These are phyloP conservation scores for Crotalus viridis DNA, from an alignment of 2,113 vertebrate genomes.

Conservation along the genomic window DNA sequence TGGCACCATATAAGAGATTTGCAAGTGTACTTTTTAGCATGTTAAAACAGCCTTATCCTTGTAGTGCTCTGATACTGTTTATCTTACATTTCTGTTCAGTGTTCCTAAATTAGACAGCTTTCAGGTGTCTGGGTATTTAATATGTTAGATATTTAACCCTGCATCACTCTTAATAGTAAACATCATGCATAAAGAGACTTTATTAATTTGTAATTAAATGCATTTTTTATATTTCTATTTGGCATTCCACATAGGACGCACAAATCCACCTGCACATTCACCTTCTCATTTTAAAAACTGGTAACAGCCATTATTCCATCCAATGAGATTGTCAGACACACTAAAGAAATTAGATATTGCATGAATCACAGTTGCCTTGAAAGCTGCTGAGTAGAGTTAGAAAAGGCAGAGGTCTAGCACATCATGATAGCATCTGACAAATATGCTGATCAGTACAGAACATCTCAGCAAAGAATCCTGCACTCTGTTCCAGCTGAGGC, in stretches of 20 bases:
- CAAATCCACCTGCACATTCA: not conserved
- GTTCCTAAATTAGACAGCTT: not conserved
- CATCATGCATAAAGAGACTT: not conserved
- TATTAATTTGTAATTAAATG: not conserved
- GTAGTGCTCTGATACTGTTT: not conserved
- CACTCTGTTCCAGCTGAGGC: slow-evolving; percentile 40
- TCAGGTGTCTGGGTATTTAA: not conserved
- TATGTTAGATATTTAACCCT: not conserved
- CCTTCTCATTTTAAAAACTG: slow-evolving; percentile 28
- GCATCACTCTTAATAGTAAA: not conserved
- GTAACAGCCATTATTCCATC: slow-evolving; percentile 74
- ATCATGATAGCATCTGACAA: slow-evolving; percentile 62
- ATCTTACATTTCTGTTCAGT: not conserved
- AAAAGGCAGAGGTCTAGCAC: slow-evolving; percentile 51
- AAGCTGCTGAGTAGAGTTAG: slow-evolving; percentile 54
- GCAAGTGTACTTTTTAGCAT: not conserved
- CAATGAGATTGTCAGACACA: slow-evolving; percentile 44
- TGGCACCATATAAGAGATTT: too few relatives aligned
- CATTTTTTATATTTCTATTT: not conserved
- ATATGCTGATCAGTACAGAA: slow-evolving; percentile 55
- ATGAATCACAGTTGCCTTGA: slow-evolving; percentile 11
- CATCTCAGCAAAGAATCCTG: slow-evolving; percentile 40
- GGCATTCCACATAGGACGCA: not conserved
- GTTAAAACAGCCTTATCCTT: not conserved
- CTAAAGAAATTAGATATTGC: slow-evolving; percentile 22